These are phyloP conservation scores for Centrocercus urophasianus DNA, from an alignment of 2,113 vertebrate genomes.

Conservation along the genomic window DNA sequence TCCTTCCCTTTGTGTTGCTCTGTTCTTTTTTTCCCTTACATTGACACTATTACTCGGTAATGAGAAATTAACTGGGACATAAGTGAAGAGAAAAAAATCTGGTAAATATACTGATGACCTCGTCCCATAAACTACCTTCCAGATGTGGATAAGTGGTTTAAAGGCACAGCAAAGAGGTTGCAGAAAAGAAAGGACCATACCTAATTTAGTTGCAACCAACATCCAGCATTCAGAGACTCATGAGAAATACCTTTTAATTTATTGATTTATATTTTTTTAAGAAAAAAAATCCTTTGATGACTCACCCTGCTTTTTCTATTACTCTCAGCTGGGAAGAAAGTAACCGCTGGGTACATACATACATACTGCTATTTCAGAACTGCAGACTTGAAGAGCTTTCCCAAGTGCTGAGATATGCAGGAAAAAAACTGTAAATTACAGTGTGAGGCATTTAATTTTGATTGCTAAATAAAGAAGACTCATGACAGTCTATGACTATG, in stretches of 20 bases:
- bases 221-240: neutral
- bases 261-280: neutral
- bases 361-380: neutral
- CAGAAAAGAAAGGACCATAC: neutral
- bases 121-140: neutral
- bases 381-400: neutral
- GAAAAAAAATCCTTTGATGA: conserved; percentile 12
- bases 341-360: neutral
- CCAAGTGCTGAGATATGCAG: neutral
- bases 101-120: neutral
- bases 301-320: neutral
- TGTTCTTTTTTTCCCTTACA: rapidly evolving
- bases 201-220: neutral
- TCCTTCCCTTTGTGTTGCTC: neutral
- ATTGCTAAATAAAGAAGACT: neutral
- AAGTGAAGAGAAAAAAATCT: neutral
- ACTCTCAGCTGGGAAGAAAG: neutral
- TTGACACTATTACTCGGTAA: neutral
- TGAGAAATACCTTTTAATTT: neutral
- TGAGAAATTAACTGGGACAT: neutral
- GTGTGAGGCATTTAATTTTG: neutral
- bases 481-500: neutral
- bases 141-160: neutral
- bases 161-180: neutral
- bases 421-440: neutral